These are phyloP conservation scores for Microdon myrmicae DNA, from an alignment of 2,888 invertebrate species.

Conservation along the genomic window DNA sequence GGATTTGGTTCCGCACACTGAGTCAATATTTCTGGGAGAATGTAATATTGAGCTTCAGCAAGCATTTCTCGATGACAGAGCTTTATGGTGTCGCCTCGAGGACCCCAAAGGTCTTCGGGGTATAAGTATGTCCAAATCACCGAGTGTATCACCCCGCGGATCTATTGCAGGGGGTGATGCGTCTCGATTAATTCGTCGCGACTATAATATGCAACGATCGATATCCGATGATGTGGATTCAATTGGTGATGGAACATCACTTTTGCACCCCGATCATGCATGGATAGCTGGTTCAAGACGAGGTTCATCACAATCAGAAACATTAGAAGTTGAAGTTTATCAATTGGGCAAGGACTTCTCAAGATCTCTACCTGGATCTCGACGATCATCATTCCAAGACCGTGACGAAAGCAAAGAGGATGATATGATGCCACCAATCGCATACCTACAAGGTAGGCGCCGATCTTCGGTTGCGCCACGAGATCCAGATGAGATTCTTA, in stretches of 20 bases:
- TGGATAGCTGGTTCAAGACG: constrained; percentile 81
- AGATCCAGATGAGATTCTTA: constrained; percentile 86
- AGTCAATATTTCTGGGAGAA: constrained; percentile 83
- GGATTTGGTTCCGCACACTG: constrained; percentile 86
- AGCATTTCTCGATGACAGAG: constrained; percentile 87
- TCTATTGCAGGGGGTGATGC: constrained; percentile 73
- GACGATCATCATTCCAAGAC: constrained; percentile 84
- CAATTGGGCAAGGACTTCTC: constrained; percentile 88
- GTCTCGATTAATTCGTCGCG: constrained; percentile 75
- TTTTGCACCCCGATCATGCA: constrained; percentile 88
- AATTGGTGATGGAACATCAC: constrained; percentile 78
- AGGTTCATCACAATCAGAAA: constrained; percentile 90
- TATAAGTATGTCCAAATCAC: constrained; percentile 72
- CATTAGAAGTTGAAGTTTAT: constrained; percentile 85
- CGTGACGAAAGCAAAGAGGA: constrained; percentile 73
- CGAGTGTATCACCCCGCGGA: constrained; percentile 82
- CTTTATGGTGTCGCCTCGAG: constrained; percentile 89
- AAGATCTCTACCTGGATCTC: constrained; percentile 84
- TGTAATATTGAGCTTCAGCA: constrained; percentile 75
- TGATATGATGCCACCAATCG: constrained; percentile 67
- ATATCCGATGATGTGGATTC: constrained; percentile 81
- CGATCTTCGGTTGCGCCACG: constrained; percentile 84
- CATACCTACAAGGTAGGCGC: constrained; percentile 76
- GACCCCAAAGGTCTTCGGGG: constrained; percentile 77
- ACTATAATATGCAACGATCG: constrained; percentile 80